Evolutionary conservation across 2,797 vertebrate species (phyloP).

Genomic region (Tenualosa thibaudeaui): DNA sequence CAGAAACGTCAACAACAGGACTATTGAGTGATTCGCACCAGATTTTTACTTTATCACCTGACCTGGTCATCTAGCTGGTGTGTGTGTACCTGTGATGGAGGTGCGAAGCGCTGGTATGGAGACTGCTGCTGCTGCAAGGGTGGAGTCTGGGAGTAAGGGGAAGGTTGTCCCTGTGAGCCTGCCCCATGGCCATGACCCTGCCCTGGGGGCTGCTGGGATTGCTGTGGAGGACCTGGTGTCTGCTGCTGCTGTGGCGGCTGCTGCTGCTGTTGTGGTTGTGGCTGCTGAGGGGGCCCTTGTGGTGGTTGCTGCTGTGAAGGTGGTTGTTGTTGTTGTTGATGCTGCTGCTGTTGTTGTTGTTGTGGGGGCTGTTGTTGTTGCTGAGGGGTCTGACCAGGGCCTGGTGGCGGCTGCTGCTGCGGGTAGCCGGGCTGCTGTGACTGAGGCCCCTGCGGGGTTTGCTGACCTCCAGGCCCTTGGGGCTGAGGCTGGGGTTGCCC

Average conservation of each 20-base stretch:
- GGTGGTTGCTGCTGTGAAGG: conserved; percentile 70
- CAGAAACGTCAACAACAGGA: no score
- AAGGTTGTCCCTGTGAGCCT: conserved; percentile 71
- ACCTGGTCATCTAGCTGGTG: no score
- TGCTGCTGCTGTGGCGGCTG: conserved; percentile 57
- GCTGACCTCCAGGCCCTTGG: conserved; percentile 76
- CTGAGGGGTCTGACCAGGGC: conserved; percentile 75
- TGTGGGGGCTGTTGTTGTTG: conserved; percentile 66
- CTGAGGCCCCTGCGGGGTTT: conserved; percentile 53
- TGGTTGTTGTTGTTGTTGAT: conserved; percentile 67
- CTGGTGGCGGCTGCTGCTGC: conserved; percentile 60
- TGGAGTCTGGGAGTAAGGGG: conserved; percentile 80
- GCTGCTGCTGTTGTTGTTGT: conserved; percentile 64
- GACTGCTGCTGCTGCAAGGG: conserved; percentile 80
- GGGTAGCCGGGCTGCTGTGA: conserved; percentile 58
- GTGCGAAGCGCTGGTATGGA: conserved; percentile 91
- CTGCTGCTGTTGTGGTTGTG: conserved; percentile 73
- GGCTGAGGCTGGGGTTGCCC: conserved; percentile 37
- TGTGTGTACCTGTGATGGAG: conserved; percentile 88
- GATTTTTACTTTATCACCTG: no score
- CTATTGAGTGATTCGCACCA: no score
- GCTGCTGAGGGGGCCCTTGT: conserved; percentile 59
- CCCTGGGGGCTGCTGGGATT: conserved; percentile 79
- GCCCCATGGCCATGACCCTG: conserved; percentile 53
- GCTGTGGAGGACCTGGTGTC: conserved; percentile 61